phyloP scores from a whole-genome alignment of 2,888 invertebrate genomes.

The Eledona agricola region DNA sequence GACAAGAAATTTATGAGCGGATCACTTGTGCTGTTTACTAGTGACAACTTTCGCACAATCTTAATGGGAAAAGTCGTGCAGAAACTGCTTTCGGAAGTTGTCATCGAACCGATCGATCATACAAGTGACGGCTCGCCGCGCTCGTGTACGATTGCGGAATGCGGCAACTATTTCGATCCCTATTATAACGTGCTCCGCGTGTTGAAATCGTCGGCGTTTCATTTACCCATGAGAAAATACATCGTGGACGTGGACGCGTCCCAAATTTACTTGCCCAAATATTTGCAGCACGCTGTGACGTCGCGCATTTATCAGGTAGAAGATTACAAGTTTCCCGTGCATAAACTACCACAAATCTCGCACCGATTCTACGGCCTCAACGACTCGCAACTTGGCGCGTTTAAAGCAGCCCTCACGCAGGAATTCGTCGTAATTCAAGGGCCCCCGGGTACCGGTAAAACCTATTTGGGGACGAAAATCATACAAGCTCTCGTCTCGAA shows the following conservation, averaged over 20 bases:
- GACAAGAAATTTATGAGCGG: constrained; percentile 74
- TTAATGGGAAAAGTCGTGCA: constrained; percentile 74
- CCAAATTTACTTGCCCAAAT: constrained; percentile 53
- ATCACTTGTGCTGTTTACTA: constrained; percentile 76
- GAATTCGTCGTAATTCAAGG: constrained; percentile 85
- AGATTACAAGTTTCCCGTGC: neutral
- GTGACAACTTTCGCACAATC: constrained; percentile 73
- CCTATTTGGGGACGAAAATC: constrained; percentile 80
- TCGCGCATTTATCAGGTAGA: constrained; percentile 2
- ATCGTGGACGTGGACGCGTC: constrained; percentile 66
- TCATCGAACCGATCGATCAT: constrained; percentile 63
- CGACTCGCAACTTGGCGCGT: constrained; percentile 73
- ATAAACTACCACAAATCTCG: neutral
- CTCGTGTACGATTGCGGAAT: constrained; percentile 76
- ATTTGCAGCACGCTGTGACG: constrained; percentile 54
- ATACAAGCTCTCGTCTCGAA: constrained; percentile 73
- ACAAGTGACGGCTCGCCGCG: constrained; percentile 61
- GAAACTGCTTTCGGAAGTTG: constrained; percentile 66
- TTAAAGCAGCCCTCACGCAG: constrained; percentile 71
- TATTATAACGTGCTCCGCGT: constrained; percentile 80
- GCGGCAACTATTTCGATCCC: constrained; percentile 83
- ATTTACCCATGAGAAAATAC: constrained; percentile 75
- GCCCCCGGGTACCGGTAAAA: constrained; percentile 90
- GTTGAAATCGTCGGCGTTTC: constrained; percentile 67
- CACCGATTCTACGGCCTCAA: constrained; percentile 65